Conservation (phyloP, 1,140 invertebrate genomes). For the Tenebrio molitor region DNA sequence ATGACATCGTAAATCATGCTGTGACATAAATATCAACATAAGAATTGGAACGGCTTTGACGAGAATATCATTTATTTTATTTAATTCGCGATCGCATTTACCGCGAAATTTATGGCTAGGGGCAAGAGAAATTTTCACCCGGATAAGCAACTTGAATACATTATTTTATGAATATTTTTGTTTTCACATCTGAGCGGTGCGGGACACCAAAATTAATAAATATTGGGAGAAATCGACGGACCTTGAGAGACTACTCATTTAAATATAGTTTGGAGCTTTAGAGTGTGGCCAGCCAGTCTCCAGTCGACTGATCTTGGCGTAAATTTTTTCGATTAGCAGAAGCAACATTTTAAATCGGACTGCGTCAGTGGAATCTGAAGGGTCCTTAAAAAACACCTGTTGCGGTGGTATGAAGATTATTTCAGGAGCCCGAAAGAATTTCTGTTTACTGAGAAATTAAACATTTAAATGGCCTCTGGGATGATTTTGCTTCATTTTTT, state of each 20-base stretch:
- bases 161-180: no score
- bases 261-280: background rate
- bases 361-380: no score
- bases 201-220: background rate
- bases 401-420: no score
- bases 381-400: no score
- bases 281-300: background rate
- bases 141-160: background rate
- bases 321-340: background rate
- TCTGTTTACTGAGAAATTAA: no score
- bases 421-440: no score
- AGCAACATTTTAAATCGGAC: no score
- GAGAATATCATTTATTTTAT: background rate
- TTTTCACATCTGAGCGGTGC: no score
- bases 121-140: background rate
- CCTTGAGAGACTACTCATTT: background rate
- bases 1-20: conserved; percentile 34
- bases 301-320: background rate
- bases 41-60: conserved; percentile 19
- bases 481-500: no score
- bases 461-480: no score
- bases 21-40: conserved; percentile 25
- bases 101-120: background rate
- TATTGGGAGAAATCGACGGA: background rate
- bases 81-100: conserved; percentile 1